These are phyloP conservation scores for Discoglossus pictus DNA, from an alignment of 2,797 vertebrate species.

Conservation along the genomic window DNA sequence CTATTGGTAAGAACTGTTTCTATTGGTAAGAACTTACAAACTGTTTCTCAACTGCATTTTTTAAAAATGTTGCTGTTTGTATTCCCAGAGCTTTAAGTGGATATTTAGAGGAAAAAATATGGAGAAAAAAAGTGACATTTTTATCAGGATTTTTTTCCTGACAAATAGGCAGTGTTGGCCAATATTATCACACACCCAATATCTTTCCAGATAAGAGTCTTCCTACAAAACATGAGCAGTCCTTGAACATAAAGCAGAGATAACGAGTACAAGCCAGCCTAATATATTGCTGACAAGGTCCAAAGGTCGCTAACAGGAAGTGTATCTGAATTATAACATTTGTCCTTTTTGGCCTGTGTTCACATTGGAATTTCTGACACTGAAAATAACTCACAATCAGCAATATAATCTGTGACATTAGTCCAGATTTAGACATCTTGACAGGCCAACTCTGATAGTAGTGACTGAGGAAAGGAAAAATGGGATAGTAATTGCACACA, in stretches of 20 bases:
- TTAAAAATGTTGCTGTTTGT: too few species aligned
- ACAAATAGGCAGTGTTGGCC: conserved; percentile 35
- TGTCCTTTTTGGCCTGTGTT: conserved; percentile 23
- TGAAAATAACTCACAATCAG: background rate
- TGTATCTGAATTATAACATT: conserved; percentile 9
- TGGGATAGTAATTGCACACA: too few species aligned
- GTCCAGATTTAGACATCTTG: background rate
- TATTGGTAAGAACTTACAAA: too few species aligned
- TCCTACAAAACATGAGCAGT: conserved; percentile 47
- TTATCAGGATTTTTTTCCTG: conserved; percentile 38
- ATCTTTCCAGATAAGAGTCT: conserved; percentile 34
- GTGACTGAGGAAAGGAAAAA: too few species aligned
- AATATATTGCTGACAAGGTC: conserved; percentile 42
- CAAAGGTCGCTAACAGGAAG: conserved; percentile 37
- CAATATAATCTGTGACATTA: background rate
- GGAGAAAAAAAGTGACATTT: conserved; percentile 1
- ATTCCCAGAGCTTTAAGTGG: too few species aligned
- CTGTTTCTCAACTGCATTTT: too few species aligned
- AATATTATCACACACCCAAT: conserved; percentile 23
- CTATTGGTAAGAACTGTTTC: too few species aligned
- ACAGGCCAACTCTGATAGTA: background rate
- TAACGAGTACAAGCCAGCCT: conserved; percentile 19
- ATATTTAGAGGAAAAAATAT: conserved; percentile 17
- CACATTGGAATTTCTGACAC: conserved; percentile 14
- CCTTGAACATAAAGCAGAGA: conserved; percentile 42